Conservation (phyloP, 2,888 invertebrate genomes). For the Leptinotarsa juncta region DNA sequence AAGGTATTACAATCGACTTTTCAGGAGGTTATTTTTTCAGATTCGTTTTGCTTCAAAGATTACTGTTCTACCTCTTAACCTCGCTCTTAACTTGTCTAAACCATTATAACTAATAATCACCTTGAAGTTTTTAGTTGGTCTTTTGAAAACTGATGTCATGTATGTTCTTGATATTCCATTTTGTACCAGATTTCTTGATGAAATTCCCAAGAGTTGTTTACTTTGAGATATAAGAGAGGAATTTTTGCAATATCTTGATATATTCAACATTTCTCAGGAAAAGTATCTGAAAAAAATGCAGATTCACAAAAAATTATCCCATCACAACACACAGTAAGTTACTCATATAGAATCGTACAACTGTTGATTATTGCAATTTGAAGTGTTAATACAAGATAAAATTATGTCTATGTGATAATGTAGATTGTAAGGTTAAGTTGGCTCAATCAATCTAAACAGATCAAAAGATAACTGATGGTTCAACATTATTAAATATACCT, state of each 20-base stretch:
- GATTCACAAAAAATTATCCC: no score
- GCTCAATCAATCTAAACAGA: background rate
- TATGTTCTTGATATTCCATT: slow-evolving; percentile 46
- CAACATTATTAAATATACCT: background rate
- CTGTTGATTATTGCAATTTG: background rate
- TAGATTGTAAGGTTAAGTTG: slow-evolving; percentile 7
- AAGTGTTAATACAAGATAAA: background rate
- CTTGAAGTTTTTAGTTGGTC: slow-evolving; percentile 47
- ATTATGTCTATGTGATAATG: background rate
- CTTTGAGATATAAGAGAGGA: slow-evolving; percentile 44
- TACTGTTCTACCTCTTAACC: no score
- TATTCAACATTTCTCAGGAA: slow-evolving; percentile 50
- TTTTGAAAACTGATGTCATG: slow-evolving; percentile 43
- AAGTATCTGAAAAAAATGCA: background rate
- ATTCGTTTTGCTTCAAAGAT: no score
- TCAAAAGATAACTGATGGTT: slow-evolving; percentile 2
- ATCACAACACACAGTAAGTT: no score
- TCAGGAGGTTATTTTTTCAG: no score
- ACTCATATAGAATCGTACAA: no score
- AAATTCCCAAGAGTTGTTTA: slow-evolving; percentile 42
- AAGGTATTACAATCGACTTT: no score
- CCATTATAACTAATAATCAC: slow-evolving; percentile 35
- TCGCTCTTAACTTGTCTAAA: background rate
- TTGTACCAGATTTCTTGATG: slow-evolving; percentile 39
- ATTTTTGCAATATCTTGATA: slow-evolving; percentile 52